Evolutionary conservation across 2,113 vertebrate species (phyloP).

Genomic region (Seriola dumerili): DNA sequence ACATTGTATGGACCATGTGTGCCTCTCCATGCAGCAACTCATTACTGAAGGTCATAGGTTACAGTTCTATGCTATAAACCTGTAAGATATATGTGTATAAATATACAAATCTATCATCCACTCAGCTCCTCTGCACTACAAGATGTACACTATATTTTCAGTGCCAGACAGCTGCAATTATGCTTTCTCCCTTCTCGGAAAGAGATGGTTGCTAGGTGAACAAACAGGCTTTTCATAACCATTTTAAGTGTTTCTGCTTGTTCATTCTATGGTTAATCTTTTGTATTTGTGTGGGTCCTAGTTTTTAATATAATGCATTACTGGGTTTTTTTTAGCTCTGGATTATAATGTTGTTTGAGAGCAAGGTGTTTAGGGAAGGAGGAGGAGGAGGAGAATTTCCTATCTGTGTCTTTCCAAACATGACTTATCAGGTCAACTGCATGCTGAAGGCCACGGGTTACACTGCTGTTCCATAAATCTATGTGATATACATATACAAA

Average conservation of each 20-base stretch:
- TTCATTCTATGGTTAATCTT: background rate
- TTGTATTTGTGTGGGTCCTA: background rate
- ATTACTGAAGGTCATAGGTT: background rate
- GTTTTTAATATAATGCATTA: conserved; percentile 1
- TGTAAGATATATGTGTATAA: background rate
- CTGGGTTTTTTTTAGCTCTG: background rate
- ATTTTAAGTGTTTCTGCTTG: background rate
- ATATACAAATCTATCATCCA: background rate
- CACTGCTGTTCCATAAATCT: background rate
- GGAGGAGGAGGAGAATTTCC: background rate
- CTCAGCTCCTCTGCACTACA: background rate
- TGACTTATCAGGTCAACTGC: background rate
- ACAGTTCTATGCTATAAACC: background rate
- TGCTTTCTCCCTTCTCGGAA: background rate
- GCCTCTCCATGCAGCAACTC: background rate
- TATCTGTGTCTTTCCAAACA: background rate
- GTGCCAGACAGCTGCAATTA: background rate
- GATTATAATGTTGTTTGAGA: background rate
- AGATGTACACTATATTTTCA: background rate
- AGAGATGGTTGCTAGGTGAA: too few species aligned
- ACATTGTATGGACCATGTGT: background rate
- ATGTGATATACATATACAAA: background rate
- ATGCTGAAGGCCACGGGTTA: background rate
- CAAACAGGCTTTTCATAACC: background rate
- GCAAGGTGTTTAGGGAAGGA: background rate